These are phyloP conservation scores for Cistogaster globosa DNA, from an alignment of 2,888 invertebrate species.

Conservation along the genomic window DNA sequence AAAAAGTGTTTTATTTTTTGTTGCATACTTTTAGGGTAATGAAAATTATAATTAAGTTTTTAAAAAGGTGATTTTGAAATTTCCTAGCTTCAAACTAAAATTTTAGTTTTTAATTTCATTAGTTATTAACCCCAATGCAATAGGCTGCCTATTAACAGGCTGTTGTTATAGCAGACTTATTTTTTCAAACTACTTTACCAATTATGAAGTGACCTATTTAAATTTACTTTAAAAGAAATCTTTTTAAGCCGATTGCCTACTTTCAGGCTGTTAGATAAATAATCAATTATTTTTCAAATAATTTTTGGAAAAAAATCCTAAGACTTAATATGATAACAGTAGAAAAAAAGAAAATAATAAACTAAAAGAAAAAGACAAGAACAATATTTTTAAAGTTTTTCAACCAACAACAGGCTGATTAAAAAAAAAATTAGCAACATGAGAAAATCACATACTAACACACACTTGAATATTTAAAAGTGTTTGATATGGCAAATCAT, in stretches of 20 bases:
- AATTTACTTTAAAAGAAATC: neutral
- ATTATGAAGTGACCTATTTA: slow-evolving; percentile 12
- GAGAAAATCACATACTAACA: neutral
- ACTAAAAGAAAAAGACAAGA: slow-evolving; percentile 4
- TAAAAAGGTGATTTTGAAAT: no score
- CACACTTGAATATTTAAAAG: neutral
- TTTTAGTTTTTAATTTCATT: no score
- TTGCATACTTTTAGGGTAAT: no score
- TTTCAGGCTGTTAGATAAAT: slow-evolving; percentile 26
- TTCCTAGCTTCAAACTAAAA: no score
- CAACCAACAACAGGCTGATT: slow-evolving; percentile 39
- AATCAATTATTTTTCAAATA: neutral
- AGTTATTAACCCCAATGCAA: neutral
- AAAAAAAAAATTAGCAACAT: neutral
- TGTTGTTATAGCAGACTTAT: no score
- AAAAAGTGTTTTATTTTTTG: no score
- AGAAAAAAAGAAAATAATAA: slow-evolving; percentile 21
- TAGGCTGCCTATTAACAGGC: neutral
- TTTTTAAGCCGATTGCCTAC: neutral
- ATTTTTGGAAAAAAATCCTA: neutral
- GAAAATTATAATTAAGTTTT: no score
- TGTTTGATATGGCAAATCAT: slow-evolving; percentile 29
- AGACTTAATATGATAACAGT: slow-evolving; percentile 35
- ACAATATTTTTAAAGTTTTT: neutral
- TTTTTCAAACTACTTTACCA: neutral